Conservation (phyloP, 1,140 invertebrate species). For the Dolichoris vasculosae region DNA sequence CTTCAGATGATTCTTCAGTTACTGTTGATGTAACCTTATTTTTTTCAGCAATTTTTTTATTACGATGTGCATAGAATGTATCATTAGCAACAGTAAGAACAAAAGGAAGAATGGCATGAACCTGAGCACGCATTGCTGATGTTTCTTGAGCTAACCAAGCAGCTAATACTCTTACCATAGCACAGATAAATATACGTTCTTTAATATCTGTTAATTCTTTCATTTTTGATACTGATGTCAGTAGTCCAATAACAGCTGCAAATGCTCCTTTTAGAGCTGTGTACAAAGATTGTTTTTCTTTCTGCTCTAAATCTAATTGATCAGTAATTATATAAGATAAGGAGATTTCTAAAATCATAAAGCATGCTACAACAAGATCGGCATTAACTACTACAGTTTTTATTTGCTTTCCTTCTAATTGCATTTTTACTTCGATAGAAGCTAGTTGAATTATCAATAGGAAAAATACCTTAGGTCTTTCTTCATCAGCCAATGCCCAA, state of each 20-base stretch:
- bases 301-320: slow-evolving; percentile 88
- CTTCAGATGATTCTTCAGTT: slow-evolving; percentile 67
- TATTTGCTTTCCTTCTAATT: slow-evolving; percentile 88
- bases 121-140: slow-evolving; percentile 87
- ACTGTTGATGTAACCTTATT: slow-evolving; percentile 75
- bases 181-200: slow-evolving; percentile 86
- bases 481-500: slow-evolving; percentile 86
- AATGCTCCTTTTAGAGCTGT: slow-evolving; percentile 93
- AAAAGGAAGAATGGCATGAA: slow-evolving; percentile 86
- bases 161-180: slow-evolving; percentile 87
- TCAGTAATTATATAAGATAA: slow-evolving; percentile 88
- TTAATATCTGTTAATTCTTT: slow-evolving; percentile 79
- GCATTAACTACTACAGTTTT: slow-evolving; percentile 85
- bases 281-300: slow-evolving; percentile 92
- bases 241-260: slow-evolving; percentile 84
- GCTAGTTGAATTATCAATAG: slow-evolving; percentile 88
- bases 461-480: slow-evolving; percentile 87
- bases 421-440: slow-evolving; percentile 94
- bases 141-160: slow-evolving; percentile 95
- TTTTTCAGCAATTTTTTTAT: slow-evolving; percentile 79
- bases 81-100: slow-evolving; percentile 87
- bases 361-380: slow-evolving; percentile 88
- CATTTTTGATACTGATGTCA: slow-evolving; percentile 84
- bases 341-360: slow-evolving; percentile 87
- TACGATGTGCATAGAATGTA: slow-evolving; percentile 83